Evolutionary conservation across 23 tunicate genomes (phyloP).

Genomic region (Trididemnum nubilum): DNA sequence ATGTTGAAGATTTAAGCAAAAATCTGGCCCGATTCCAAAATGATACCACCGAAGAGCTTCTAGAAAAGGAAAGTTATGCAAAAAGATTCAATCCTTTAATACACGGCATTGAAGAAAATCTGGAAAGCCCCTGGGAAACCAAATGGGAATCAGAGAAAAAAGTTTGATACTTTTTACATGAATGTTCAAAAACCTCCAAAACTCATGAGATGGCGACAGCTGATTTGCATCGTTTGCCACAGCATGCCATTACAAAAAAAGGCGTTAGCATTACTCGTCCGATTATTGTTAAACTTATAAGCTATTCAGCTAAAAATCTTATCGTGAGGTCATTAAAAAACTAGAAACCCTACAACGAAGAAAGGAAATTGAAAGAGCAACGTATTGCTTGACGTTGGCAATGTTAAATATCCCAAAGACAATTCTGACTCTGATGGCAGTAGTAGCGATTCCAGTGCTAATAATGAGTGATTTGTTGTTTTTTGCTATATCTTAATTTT

Average conservation of each 20-base stretch:
- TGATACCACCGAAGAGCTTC: no score
- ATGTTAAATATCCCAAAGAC: background rate
- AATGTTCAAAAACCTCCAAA: background rate
- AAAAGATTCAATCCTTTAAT: background rate
- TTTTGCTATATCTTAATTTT: background rate
- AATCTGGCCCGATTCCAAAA: no score
- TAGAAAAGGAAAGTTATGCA: background rate
- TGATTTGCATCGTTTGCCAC: background rate
- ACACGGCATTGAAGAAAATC: background rate
- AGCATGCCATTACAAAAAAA: background rate
- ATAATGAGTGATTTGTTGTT: background rate
- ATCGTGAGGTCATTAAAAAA: background rate
- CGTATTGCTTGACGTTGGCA: background rate
- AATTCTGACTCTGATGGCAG: background rate
- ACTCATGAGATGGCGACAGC: background rate
- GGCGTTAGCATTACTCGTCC: background rate
- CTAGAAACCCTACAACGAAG: background rate
- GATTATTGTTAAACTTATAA: background rate
- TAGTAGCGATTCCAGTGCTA: background rate
- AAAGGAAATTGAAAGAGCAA: no score
- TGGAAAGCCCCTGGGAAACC: background rate
- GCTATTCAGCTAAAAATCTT: background rate
- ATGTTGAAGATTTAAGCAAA: no score
- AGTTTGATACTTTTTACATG: background rate
- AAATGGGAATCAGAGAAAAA: background rate